Evolutionary conservation across 1,140 invertebrate species (phyloP), one percentile per base, ranked within the genome.

Genomic region (Papilio aristodemus): DNA sequence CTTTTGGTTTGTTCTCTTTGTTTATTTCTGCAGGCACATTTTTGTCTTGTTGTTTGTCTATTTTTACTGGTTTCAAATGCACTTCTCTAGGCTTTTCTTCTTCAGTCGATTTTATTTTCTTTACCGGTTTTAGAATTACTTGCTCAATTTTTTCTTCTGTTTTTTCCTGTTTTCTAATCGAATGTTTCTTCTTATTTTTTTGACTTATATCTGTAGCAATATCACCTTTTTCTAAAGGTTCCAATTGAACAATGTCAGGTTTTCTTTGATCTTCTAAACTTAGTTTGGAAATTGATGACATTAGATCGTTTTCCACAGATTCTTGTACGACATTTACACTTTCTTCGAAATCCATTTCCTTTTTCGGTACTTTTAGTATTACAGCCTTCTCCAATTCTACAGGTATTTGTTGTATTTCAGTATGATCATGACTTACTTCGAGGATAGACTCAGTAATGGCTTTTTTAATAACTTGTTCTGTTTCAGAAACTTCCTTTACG

Each of bases 51-150:
- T 37, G 39, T 22, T 75, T 64, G 58, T 80, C 80, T 81, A 85
- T 77, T 68, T 63, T 64, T 0, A 79, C 60, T 41, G 78, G 78
- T 70, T 83, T 83, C 8, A 81, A 67, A 70, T 80, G 54, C 68
- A 85, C 75, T 73, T 84, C 73, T 25, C 89, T 81, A 11, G 67
- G 59, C 37, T 85, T 74, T 63, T 86, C 72, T 43, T 84, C 79
- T 41, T 69, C 72, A 6, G 69, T 46, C 13, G 3, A 27, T 17
- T 69, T 54, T 67, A 72, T 59, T 67, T 72, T 78, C 0, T 68
- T 69, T 32, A 75, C 43, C 17, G 78, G 78, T 19, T 75, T 75
- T 0, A 76, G 68, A 25, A 69, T 63, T 9, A 78, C 74, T 46
- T 76, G 58, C 70, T 81, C 77, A 43, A 67, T 32, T 1, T 25